Evolutionary conservation across 2,797 vertebrate genomes (phyloP).

Genomic region (Phylloscopus collybita): DNA sequence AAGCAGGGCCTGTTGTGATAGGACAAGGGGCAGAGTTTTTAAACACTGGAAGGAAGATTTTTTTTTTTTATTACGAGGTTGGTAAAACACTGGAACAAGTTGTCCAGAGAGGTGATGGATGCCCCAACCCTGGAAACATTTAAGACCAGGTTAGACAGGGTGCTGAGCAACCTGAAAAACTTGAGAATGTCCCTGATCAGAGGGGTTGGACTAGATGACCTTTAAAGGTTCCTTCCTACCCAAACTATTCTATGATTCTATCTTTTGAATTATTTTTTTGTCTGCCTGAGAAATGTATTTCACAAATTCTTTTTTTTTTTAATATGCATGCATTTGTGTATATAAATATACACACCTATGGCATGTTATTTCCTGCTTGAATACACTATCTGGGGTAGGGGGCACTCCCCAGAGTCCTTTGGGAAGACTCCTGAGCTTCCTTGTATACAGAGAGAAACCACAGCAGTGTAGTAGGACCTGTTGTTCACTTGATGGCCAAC

Average conservation of each 20-base stretch:
- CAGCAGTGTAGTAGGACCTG: rapidly evolving
- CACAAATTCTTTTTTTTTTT: neutral
- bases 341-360: neutral
- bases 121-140: neutral
- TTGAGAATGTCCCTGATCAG: neutral
- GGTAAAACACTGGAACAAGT: neutral
- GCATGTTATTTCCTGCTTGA: neutral
- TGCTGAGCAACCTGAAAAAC: neutral
- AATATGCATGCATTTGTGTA: rapidly evolving
- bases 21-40: neutral
- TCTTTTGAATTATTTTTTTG: neutral
- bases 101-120: neutral
- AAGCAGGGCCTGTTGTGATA: neutral
- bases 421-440: neutral
- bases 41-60: neutral
- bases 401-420: neutral
- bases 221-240: neutral
- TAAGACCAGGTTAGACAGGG: neutral
- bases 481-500: rapidly evolving
- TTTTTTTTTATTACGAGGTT: neutral
- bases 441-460: neutral
- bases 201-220: neutral
- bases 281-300: neutral
- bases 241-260: neutral
- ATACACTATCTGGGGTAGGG: neutral